Percentiles rank a stretch among this genome's conserved stretches.
These are phyloP conservation scores for Rhinogobius similis DNA, from an alignment of 2,113 vertebrate genomes.

Conservation along the genomic window DNA sequence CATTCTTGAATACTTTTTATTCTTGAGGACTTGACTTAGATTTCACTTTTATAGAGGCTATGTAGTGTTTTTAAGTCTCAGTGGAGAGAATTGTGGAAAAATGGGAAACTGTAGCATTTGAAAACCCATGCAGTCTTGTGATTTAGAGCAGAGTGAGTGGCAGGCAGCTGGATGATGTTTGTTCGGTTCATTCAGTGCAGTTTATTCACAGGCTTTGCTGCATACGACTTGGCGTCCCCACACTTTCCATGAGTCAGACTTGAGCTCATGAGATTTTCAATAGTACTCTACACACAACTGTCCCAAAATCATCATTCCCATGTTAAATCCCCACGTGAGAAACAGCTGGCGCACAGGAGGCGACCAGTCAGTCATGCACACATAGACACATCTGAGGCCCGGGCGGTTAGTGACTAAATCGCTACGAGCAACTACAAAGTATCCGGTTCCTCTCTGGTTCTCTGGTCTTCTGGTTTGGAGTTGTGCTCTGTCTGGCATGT, in stretches of 20 bases:
- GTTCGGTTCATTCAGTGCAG: constrained; percentile 30
- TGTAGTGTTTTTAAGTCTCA: background rate
- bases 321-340: constrained; percentile 45
- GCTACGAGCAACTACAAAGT: constrained; percentile 36
- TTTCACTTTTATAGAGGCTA: constrained; percentile 23
- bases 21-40: background rate
- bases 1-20: background rate
- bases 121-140: constrained; percentile 18
- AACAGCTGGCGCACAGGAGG: constrained; percentile 30
- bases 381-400: constrained; percentile 57
- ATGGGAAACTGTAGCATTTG: constrained; percentile 16
- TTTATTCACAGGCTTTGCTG: constrained; percentile 7
- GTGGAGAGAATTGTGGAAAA: constrained; percentile 15
- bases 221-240: constrained; percentile 28
- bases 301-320: constrained; percentile 53
- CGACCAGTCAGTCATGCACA: constrained; percentile 53
- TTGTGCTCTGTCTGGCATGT: constrained; percentile 32
- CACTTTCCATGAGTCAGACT: constrained; percentile 66
- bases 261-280: constrained; percentile 51
- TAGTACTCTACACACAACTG: constrained; percentile 18
- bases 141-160: constrained; percentile 27
- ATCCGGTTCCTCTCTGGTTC: constrained; percentile 39
- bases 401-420: constrained; percentile 43
- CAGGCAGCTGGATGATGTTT: constrained; percentile 39
- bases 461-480: constrained; percentile 48